Evolutionary conservation across 2,797 vertebrate genomes (phyloP).

Genomic region (Brachymystax lenok): DNA sequence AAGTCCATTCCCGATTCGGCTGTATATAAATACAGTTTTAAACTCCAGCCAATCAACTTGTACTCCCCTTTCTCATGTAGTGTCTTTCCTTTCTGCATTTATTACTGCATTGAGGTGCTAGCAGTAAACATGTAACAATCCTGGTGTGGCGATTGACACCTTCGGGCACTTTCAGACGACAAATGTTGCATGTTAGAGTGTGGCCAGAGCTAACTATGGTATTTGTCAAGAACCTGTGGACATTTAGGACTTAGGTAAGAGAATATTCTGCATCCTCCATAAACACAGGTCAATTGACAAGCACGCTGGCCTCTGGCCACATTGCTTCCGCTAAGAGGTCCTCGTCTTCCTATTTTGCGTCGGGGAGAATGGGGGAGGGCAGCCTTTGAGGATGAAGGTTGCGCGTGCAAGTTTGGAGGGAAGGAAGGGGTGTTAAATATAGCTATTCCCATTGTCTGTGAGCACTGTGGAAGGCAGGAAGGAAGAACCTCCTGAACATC

Average conservation of each 20-base stretch:
- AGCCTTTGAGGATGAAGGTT: constrained; percentile 30
- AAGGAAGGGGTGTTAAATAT: constrained; percentile 67
- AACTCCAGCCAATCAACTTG: not conserved
- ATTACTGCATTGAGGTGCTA: constrained; percentile 18
- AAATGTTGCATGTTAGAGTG: constrained; percentile 25
- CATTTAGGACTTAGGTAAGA: constrained; percentile 19
- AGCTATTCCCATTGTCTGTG: constrained; percentile 75
- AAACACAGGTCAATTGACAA: constrained; percentile 43
- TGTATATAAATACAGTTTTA: not conserved
- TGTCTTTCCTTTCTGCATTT: not conserved
- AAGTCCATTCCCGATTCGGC: not conserved
- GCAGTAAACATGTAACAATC: constrained; percentile 18
- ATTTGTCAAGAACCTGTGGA: constrained; percentile 36
- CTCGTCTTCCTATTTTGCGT: constrained; percentile 36
- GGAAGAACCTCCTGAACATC: constrained; percentile 71
- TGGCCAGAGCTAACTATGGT: constrained; percentile 14
- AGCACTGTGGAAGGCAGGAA: constrained; percentile 67
- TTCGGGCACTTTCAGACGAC: constrained; percentile 19
- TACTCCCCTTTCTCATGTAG: not conserved
- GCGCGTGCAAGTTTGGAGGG: constrained; percentile 40
- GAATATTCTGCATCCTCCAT: constrained; percentile 34
- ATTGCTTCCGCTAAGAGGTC: constrained; percentile 29
- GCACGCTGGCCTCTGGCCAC: constrained; percentile 17
- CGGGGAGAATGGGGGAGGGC: constrained; percentile 7
- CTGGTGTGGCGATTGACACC: constrained; percentile 32